These are phyloP conservation scores for Betta splendens DNA, from an alignment of 2,797 vertebrate species.

Conservation along the genomic window DNA sequence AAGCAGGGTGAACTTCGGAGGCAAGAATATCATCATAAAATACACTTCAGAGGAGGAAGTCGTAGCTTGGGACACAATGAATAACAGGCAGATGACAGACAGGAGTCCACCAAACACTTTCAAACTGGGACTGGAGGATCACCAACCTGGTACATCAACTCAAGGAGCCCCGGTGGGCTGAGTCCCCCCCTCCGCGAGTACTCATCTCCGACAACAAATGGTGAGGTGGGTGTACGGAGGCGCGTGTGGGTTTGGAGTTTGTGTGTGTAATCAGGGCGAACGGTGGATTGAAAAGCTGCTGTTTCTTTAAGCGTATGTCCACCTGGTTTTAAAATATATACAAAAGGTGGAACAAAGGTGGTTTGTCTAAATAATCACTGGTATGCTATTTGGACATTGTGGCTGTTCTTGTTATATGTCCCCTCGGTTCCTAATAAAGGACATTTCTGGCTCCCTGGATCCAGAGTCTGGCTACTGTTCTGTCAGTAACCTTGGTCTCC, in stretches of 20 bases:
- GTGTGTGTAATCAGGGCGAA: slow-evolving; percentile 7
- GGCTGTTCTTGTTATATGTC: slow-evolving; percentile 52
- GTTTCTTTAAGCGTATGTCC: slow-evolving; percentile 17
- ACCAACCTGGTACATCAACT: slow-evolving; percentile 98
- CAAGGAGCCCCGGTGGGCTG: slow-evolving; percentile 86
- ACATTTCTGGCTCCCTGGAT: slow-evolving; percentile 62
- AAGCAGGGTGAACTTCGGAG: slow-evolving; percentile 20
- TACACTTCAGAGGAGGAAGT: slow-evolving; percentile 86
- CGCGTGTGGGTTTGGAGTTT: neutral
- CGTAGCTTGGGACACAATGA: slow-evolving; percentile 96
- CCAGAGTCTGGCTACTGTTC: slow-evolving; percentile 74
- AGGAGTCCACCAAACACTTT: slow-evolving; percentile 79
- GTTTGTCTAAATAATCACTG: slow-evolving; percentile 39
- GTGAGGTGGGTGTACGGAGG: slow-evolving; percentile 33
- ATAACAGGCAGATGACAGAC: slow-evolving; percentile 95
- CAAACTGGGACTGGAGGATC: slow-evolving; percentile 87
- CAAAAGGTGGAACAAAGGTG: slow-evolving; percentile 43
- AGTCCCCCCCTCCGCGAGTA: slow-evolving; percentile 85
- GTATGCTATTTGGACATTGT: slow-evolving; percentile 48
- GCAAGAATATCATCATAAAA: slow-evolving; percentile 99
- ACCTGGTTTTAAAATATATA: slow-evolving; percentile 38
- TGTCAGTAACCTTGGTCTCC: slow-evolving; percentile 68
- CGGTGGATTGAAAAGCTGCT: slow-evolving; percentile 20
- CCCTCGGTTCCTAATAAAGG: slow-evolving; percentile 62
- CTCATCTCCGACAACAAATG: slow-evolving; percentile 85